Evolutionary conservation across 2,888 invertebrate species (phyloP).

Genomic region (Euphydryas editha): DNA sequence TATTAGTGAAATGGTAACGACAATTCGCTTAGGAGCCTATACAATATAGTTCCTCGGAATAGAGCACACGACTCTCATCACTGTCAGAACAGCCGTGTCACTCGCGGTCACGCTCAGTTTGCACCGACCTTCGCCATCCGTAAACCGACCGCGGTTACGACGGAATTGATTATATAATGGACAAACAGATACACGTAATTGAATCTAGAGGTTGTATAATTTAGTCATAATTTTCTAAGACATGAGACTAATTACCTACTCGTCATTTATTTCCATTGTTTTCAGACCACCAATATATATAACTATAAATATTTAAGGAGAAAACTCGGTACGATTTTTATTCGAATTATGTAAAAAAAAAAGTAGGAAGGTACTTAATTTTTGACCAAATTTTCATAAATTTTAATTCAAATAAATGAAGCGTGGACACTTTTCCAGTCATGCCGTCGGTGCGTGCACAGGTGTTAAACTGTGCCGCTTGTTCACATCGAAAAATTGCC

Average conservation of each 20-base stretch:
- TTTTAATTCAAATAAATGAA: too few species aligned
- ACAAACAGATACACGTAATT: slow-evolving; percentile 35
- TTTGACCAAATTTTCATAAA: too few species aligned
- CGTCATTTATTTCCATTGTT: not conserved
- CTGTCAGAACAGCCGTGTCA: slow-evolving; percentile 35
- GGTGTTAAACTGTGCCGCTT: too few species aligned
- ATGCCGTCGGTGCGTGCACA: too few species aligned
- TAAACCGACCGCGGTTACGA: slow-evolving; percentile 39
- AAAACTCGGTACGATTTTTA: too few species aligned
- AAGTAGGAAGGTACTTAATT: too few species aligned
- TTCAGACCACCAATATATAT: too few species aligned
- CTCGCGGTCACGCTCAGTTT: slow-evolving; percentile 47
- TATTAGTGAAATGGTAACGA: too few species aligned
- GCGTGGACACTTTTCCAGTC: too few species aligned
- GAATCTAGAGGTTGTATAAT: slow-evolving; percentile 27
- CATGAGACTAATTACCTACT: slow-evolving; percentile 5
- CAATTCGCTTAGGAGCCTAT: not conserved
- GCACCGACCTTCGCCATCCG: slow-evolving; percentile 45
- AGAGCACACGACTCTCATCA: slow-evolving; percentile 5
- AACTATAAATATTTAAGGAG: too few species aligned
- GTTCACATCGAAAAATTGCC: too few species aligned
- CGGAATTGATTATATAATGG: slow-evolving; percentile 48
- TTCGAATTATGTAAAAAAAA: too few species aligned
- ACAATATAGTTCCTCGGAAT: not conserved
- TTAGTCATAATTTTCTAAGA: slow-evolving; percentile 2